Base-by-base conservation (phyloP, 2,113 vertebrate genomes). In the Seriola aureovittata region DNA sequence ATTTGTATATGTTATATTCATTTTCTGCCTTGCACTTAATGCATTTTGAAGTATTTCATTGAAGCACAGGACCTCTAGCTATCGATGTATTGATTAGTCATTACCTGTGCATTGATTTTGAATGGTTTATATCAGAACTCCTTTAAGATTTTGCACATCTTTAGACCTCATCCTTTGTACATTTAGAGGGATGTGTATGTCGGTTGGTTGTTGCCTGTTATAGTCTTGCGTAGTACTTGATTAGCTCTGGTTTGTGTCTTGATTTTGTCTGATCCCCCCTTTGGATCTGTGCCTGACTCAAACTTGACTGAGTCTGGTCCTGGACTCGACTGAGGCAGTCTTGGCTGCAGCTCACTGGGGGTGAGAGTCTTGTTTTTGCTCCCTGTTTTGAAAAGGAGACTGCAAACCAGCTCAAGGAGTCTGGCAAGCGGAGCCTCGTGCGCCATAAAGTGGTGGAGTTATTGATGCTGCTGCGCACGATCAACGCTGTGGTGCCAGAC, bases 401-500 rank as follows among this genome's bases (percentile, higher is more conserved):
- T 81, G 60, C 93, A 89, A 95, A 94, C 80, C 95, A 92, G 95
- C 93, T 44, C 88, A 87, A 94, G 95, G 73, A 94, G 46, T 88
- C 86, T 96, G 96, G 95, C 95, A 77, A 91, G 91, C 89, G 88
- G 85, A 71, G 75, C 71, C 65, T 62, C 34, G 54, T 69, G 93
- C 93, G 87, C 96, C 95, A 95, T 96, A 96, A 96, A 97, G 96
- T 93, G 88, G 92, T 93, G 91, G 95, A 96, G 96, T 97, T 96
- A 96, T 94, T 96, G 95, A 95, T 94, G 94, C 95, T 94, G 96
- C 95, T 94, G 96, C 90, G 94, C 95, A 95, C 83, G 93, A 97
- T 96, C 96, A 95, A 95, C 95, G 91, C 73, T 92, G 91, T 91
- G 96, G 95, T 97, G 96, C 96, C 97, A 97, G 97, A 96, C 96